A percentile compares a stretch with the other conserved stretches of the same genome.
These are phyloP conservation scores for Umimayanthus chanpuru DNA, from an alignment of 92 coral and sea anemone genomes.

Conservation along the genomic window DNA sequence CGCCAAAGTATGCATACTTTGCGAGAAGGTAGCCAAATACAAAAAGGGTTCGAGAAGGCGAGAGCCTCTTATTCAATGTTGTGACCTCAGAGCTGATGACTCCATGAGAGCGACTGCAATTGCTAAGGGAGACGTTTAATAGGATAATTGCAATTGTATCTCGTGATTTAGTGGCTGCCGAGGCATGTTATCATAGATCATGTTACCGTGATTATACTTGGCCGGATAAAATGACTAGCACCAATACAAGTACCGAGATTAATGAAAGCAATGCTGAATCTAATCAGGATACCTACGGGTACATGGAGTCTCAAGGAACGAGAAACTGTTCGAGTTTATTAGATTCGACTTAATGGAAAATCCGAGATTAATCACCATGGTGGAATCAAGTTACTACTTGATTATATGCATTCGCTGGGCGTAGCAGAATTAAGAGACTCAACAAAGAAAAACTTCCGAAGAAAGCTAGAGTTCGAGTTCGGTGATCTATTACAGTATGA, in stretches of 20 bases:
- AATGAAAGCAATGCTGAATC: neutral
- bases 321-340: conserved; percentile 51
- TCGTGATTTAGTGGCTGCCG: conserved; percentile 46
- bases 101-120: conserved; percentile 21
- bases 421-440: conserved; percentile 38
- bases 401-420: conserved; percentile 37
- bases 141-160: conserved; percentile 43
- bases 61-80: conserved; percentile 25
- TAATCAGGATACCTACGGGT: conserved; percentile 19
- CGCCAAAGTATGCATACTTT: too few species aligned
- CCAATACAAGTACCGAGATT: neutral
- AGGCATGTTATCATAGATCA: conserved; percentile 50
- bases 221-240: conserved; percentile 9
- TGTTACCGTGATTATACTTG: conserved; percentile 59
- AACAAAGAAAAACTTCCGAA: conserved; percentile 43
- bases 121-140: conserved; percentile 36
- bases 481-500: conserved; percentile 51
- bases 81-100: conserved; percentile 29
- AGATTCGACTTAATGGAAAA: conserved; percentile 47
- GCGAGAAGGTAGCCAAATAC: conserved; percentile 11
- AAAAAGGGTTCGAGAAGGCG: conserved; percentile 19
- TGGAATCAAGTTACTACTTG: conserved; percentile 33
- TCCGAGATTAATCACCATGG: conserved; percentile 45
- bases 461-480: conserved; percentile 49
- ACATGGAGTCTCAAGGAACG: conserved; percentile 23